These are phyloP conservation scores for Nebria brevicollis DNA, from an alignment of 2,888 invertebrate genomes.

Conservation along the genomic window DNA sequence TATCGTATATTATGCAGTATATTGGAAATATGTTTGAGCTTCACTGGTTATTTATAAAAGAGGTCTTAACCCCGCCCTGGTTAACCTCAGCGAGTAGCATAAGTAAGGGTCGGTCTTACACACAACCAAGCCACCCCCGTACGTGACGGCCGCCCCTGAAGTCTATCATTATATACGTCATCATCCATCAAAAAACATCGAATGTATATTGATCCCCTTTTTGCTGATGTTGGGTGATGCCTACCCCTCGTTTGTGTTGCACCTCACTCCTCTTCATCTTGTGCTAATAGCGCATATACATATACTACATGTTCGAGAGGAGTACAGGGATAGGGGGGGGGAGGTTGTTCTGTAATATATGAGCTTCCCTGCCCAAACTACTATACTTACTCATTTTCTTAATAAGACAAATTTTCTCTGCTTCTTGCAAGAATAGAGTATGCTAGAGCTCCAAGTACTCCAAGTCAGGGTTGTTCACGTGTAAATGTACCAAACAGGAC, in stretches of 20 bases:
- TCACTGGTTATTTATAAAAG: constrained; percentile 13
- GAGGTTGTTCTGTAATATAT: constrained; percentile 49
- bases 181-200: constrained; percentile 58
- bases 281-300: constrained; percentile 5
- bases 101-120: background rate
- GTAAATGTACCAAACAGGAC: constrained; percentile 10
- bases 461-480: constrained; percentile 30
- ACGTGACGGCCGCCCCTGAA: constrained; percentile 41
- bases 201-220: constrained; percentile 47
- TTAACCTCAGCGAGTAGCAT: constrained; percentile 2
- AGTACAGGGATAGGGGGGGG: background rate
- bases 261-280: background rate
- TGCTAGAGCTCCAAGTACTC: background rate
- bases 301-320: too few relatives aligned
- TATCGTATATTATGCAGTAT: background rate
- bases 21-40: constrained; percentile 14
- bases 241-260: background rate
- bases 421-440: constrained; percentile 28
- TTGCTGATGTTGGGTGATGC: constrained; percentile 9
- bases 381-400: constrained; percentile 51
- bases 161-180: constrained; percentile 58
- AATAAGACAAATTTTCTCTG: constrained; percentile 52
- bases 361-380: constrained; percentile 49
- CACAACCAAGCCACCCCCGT: constrained; percentile 10
- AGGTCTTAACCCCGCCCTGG: background rate